Evolutionary conservation across 2,797 vertebrate species (phyloP), one percentile per base, ranked within the genome.

Genomic region (Falco rusticolus): DNA sequence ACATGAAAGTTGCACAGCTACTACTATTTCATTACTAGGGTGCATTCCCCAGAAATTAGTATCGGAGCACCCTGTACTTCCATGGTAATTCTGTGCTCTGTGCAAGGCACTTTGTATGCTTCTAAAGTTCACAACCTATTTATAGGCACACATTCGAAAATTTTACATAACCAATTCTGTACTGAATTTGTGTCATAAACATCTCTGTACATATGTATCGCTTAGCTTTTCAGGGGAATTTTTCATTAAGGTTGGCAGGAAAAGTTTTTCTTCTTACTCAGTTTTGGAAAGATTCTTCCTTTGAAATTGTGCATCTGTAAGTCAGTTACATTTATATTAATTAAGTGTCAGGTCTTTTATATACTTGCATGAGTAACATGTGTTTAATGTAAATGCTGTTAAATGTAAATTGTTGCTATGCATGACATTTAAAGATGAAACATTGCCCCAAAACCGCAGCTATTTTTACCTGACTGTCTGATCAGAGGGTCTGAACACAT

Each of bases 61-160:
- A 6, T 57, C 56, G 33, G 54, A 83, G 79, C 50, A 37, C 6
- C 33, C n/a, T 59, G 16, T 59, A 33, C 65, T 59, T 54, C n/a
- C 39, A 29, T 47, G 48, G 48, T n/a, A 26, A 34, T 65, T 68
- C 75, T 72, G 43, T 60, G 47, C 60, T 72, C 76, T 54, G 13
- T 43, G 53, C 57, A 51, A 51, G 51, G 45, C 0, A 0, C 37
- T 87, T 78, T 24, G 20, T 63, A 18, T 45, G 39, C 16, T 71
- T 71, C n/a, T 50, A 13, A 82, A 93, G n/a, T 66, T 91, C 68
- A 61, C 54, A 72, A 26, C 33, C 56, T 93, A 41, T 74, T 83
- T 71, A 74, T 56, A 68, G 60, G 45, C 75, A 83, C 24, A 60
- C 39, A 60, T 48, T 83, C 5, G 57, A 21, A 72, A 76, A 37